These are phyloP conservation scores for Poecilia wingei DNA, from an alignment of 2,797 vertebrate genomes.

Conservation along the genomic window DNA sequence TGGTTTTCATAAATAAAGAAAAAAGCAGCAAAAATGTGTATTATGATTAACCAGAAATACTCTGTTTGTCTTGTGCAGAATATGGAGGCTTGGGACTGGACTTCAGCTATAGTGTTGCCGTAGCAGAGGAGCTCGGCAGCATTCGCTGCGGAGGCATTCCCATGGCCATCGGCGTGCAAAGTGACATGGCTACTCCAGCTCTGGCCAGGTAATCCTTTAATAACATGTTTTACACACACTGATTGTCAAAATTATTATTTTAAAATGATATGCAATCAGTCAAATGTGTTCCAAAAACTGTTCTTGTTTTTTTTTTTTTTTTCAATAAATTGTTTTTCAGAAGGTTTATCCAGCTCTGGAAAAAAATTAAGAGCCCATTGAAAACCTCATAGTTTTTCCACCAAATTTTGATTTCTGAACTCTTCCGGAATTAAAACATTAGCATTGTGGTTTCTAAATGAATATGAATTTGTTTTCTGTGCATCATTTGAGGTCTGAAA, in stretches of 20 bases:
- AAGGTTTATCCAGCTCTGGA: not conserved
- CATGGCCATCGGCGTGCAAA: conserved; percentile 89
- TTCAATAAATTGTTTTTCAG: not conserved
- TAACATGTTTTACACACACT: not conserved
- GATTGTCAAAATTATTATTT: not conserved
- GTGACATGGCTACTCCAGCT: conserved; percentile 88
- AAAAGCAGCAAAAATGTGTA: not conserved
- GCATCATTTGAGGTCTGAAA: too few relatives aligned
- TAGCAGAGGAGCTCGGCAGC: conserved; percentile 88
- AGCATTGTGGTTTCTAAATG: too few relatives aligned
- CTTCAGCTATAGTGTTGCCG: conserved; percentile 88
- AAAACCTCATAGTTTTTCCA: too few relatives aligned
- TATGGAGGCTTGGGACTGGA: conserved; percentile 89
- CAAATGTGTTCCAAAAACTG: not conserved
- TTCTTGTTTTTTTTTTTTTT: not conserved
- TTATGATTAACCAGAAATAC: not conserved
- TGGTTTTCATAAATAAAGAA: not conserved
- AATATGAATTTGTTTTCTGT: too few relatives aligned
- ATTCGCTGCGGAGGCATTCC: conserved; percentile 86
- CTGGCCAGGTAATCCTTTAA: conserved; percentile 82
- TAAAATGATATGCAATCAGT: not conserved
- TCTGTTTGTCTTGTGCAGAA: conserved; percentile 73
- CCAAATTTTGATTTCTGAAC: too few relatives aligned
- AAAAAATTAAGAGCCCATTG: too few relatives aligned
- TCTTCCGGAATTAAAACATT: too few relatives aligned